Evolutionary conservation across 2,888 invertebrate species (phyloP), one percentile per base, ranked within the genome.

Genomic region (Orgyia antiqua): DNA sequence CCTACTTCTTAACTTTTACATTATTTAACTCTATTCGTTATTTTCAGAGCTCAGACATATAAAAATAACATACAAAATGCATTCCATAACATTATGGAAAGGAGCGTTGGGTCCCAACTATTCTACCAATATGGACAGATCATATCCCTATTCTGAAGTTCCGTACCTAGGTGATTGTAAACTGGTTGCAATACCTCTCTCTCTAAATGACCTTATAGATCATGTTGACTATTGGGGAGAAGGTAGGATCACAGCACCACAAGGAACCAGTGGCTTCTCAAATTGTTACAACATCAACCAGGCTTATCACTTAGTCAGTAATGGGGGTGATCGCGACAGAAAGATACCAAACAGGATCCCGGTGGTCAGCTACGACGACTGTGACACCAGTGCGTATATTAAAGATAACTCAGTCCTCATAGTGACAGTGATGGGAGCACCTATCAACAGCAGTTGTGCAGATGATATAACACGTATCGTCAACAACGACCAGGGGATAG

Each of bases 141-240:
- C 23, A 0, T 71, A 50, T 25, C 66, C 64, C 1, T 71, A 71
- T 33, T 69, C 71, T 1, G 71, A 71, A 36, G 47, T 59, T 4
- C 70, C 71, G 1, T 65, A 46, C 39, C 38, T 71, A 6, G 68
- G 68, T 4, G 45, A 64, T 13, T 68, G 68, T 32, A 38, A 62
- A 20, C 33, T 70, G 10, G 36, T 59, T 0, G 60, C 58, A 39
- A 35, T 71, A 15, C 71, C 71, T 4, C 7, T 7, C 2, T 23
- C 39, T 0, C 15, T 19, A 1, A 33, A 42, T 0, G 15, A 38
- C 2, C 27, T 63, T 2, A 34, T 69, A 2, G 55, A 66, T 2
- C 60, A 58, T 27, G 57, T 71, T 1, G 68, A 70, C 41, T 71
- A 71, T 21, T 71, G 70, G 70, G 69, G 71, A 2, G 68, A 70